Conservation (phyloP, 1,140 invertebrate species). For the Orussus abietinus region DNA sequence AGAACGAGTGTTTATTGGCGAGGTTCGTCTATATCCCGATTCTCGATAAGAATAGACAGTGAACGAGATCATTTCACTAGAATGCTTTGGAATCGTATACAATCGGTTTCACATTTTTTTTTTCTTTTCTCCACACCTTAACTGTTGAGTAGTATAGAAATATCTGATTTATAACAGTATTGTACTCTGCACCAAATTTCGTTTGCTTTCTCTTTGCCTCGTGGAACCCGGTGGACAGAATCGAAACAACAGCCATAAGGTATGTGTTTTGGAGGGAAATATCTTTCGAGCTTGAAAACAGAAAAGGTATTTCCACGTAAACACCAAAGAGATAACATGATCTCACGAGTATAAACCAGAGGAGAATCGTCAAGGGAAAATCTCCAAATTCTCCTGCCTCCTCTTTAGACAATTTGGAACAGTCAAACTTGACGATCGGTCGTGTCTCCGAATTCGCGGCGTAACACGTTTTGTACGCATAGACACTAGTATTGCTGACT, state of each 20-base stretch:
- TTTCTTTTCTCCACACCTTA: neutral
- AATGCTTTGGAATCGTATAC: too few relatives aligned
- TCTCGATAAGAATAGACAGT: too few relatives aligned
- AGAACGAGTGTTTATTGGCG: too few relatives aligned
- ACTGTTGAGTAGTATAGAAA: constrained; percentile 12
- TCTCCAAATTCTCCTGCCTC: constrained; percentile 15
- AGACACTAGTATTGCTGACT: constrained; percentile 6
- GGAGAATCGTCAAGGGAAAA: neutral
- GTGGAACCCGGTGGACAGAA: neutral
- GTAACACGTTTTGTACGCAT: constrained; percentile 5
- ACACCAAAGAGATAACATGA: constrained; percentile 21
- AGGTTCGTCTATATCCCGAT: too few relatives aligned
- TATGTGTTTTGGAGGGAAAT: neutral
- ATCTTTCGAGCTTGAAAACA: constrained; percentile 3
- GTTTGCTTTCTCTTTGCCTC: neutral
- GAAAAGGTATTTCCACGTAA: constrained; percentile 6
- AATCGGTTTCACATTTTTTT: constrained; percentile 5
- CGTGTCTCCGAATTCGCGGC: constrained; percentile 5
- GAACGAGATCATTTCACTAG: too few relatives aligned
- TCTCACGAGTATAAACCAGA: constrained; percentile 10
- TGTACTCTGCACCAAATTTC: constrained; percentile 14
- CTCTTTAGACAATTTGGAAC: constrained; percentile 3
- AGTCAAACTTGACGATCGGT: constrained; percentile 7
- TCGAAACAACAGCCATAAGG: too few relatives aligned
- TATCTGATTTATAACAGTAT: constrained; percentile 14